Conservation (phyloP, 1,140 invertebrate species). For the Rhagoletis pomonella region DNA sequence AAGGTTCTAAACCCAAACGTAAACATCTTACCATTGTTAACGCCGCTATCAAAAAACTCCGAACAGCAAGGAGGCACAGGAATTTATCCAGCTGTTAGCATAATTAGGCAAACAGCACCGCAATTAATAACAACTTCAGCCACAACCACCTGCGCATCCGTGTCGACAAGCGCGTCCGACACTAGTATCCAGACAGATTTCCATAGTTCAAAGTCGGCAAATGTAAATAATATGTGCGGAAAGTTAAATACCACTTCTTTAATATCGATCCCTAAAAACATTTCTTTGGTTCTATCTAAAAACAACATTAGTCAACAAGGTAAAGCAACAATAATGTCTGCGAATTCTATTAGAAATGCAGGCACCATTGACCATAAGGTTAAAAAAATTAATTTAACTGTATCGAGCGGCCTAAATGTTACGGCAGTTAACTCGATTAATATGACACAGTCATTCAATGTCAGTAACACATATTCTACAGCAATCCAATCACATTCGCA, state of each 20-base stretch:
- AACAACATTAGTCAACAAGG: conserved; percentile 11
- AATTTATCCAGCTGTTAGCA: conserved; percentile 54
- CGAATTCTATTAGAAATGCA: conserved; percentile 38
- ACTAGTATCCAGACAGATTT: conserved; percentile 12
- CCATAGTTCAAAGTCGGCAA: conserved; percentile 13
- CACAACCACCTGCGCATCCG: conserved; percentile 47
- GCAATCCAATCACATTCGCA: background rate
- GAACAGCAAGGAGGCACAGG: conserved; percentile 51
- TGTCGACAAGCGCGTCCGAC: conserved; percentile 51
- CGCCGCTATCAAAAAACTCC: conserved; percentile 19
- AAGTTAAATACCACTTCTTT: conserved; percentile 40
- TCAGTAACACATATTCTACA: background rate
- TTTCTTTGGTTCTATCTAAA: conserved; percentile 24
- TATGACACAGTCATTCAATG: conserved; percentile 28
- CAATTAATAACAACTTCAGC: conserved; percentile 56
- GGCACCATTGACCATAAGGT: conserved; percentile 6
- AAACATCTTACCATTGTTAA: conserved; percentile 25
- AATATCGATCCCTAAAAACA: conserved; percentile 32
- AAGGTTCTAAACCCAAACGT: conserved; percentile 38
- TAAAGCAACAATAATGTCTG: conserved; percentile 11
- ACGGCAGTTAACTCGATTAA: background rate
- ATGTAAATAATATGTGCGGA: conserved; percentile 20
- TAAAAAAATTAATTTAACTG: conserved; percentile 49
- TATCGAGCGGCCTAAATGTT: conserved; percentile 30
- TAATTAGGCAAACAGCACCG: conserved; percentile 54